A percentile compares a stretch with the other conserved stretches of the same genome.
Conservation (phyloP, 1,140 invertebrate genomes). For the Homarus americanus region DNA sequence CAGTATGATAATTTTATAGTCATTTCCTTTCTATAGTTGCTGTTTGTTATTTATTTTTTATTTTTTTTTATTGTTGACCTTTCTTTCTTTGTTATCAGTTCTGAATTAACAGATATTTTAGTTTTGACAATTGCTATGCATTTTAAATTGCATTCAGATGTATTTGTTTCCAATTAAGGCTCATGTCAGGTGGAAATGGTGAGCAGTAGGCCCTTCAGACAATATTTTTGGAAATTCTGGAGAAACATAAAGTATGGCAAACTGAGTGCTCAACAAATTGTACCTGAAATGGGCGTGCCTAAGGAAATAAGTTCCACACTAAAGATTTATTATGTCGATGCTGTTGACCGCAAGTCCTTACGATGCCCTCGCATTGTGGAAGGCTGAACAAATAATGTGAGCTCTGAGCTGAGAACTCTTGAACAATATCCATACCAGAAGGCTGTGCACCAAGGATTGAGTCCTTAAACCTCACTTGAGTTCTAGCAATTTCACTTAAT, state of each 20-base stretch:
- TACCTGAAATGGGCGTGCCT: constrained; percentile 72
- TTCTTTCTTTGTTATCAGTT: constrained; percentile 4
- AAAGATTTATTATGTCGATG: constrained; percentile 38
- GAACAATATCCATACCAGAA: constrained; percentile 66
- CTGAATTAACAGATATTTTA: constrained; percentile 7
- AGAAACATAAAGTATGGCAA: constrained; percentile 40
- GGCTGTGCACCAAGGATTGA: constrained; percentile 65
- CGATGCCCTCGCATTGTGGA: constrained; percentile 56
- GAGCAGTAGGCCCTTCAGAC: constrained; percentile 55
- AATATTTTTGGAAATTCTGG: constrained; percentile 31
- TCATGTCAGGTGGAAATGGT: constrained; percentile 65
- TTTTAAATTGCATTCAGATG: constrained; percentile 3
- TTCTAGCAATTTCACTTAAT: neutral
- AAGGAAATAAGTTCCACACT: constrained; percentile 64
- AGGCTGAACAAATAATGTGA: constrained; percentile 53
- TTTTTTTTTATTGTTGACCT: constrained; percentile 24
- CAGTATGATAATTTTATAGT: constrained; percentile 11
- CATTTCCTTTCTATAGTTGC: constrained; percentile 29
- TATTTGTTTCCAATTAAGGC: constrained; percentile 33
- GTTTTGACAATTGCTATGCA: neutral
- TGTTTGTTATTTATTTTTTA: constrained; percentile 31
- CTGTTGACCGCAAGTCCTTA: constrained; percentile 70
- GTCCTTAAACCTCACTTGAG: constrained; percentile 3
- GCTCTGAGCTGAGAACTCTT: constrained; percentile 70
- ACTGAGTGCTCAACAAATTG: constrained; percentile 70